Base-by-base conservation (phyloP, 2,113 vertebrate species). In the Sciurus niger region DNA sequence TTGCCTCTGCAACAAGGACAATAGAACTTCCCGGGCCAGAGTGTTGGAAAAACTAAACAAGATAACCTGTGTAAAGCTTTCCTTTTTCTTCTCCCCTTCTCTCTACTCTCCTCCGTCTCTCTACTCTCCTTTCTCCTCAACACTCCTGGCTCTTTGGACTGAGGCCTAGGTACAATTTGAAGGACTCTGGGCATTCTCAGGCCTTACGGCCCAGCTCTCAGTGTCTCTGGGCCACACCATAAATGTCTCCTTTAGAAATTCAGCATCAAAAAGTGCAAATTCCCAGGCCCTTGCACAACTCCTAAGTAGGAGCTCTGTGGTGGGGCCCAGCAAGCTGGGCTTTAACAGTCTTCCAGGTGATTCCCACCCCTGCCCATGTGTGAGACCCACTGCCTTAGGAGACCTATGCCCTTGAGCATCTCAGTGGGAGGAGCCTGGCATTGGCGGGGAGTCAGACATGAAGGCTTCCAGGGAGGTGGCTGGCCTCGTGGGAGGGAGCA, bases 401-500 rank as follows among this genome's bases (percentile, higher is more conserved):
- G 74, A 83, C 37, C 2, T 25, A 34, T 37, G 43, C 24, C 40
- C 14, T 9, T 22, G 46, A 73, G 48, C 65, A 20, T 40, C n/a
- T n/a, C 46, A 14, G 43, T 73, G n/a, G 40, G 34, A 74, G 65
- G 43, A 87, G 3, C 85, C 82, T 74, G 51, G 13, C 10, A 46
- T 60, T n/a, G 77, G 60, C 10, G 30, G 30, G 37, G 28, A 60
- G 72, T 78, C 70, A 18, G 90, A n/a, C 34, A 4, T 20, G 0
- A 0, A 37, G 37, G 8, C 51, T 1, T 48, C 2, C 4, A 3
- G 4, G n/a, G 12, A 1, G 1, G 30, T 24, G 20, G 8, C 43
- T 3, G 20, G 73, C 87, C 43, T 68, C 37, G 2, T 1, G 2
- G 60, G 46, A 55, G 25, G 79, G 17, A 1, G 0, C 34, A 55